Base-by-base conservation (phyloP, 2,113 vertebrate genomes). In the Illadopsis cleaveri region DNA sequence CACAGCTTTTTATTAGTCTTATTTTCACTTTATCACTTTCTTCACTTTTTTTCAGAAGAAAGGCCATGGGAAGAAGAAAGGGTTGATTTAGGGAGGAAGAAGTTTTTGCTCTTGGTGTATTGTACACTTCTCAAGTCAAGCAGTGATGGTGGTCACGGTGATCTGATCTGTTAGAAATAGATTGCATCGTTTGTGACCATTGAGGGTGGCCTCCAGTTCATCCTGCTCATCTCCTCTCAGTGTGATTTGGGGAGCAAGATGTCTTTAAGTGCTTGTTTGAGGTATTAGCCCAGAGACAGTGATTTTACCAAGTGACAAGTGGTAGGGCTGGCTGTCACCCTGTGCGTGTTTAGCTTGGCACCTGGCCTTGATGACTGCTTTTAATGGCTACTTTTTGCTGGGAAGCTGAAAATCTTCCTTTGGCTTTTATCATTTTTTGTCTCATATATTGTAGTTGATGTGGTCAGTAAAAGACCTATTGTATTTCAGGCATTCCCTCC, bases 341-440 rank as follows among this genome's bases (percentile, higher is more conserved):
- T 51, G 27, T 3, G 0, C 0, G 0, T 19, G 16, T 65, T 60
- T 64, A 79, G 44, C 37, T 60, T 42, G 57, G 25, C 25, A 22
- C 37, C 48, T 61, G 30, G 25, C 23, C 69, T 79, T 70, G 58
- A 57, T 47, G 27, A 11, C 40, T 82, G 81, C 53, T 48, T 92
- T 83, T 70, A 83, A 75, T 86, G 83, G 44, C 33, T 66, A 6
- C n/a, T 53, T 81, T 96, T 70, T 66, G 12, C 77, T 72, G 78
- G 23, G 60, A 72, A 66, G 68, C 62, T 77, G 54, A 62, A 93
- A 94, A 64, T 60, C 47, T 62, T 92, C 19, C 45, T 73, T 70
- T 56, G 53, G 44, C 25, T 91, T 82, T 89, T 86, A 50, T 78
- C 2, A 18, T 88, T 84, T 84, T 38, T 58, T 0, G 0, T 76